Evolutionary conservation across 2,888 invertebrate genomes (phyloP), one percentile per base, ranked within the genome.

Genomic region (Erannis defoliaria): DNA sequence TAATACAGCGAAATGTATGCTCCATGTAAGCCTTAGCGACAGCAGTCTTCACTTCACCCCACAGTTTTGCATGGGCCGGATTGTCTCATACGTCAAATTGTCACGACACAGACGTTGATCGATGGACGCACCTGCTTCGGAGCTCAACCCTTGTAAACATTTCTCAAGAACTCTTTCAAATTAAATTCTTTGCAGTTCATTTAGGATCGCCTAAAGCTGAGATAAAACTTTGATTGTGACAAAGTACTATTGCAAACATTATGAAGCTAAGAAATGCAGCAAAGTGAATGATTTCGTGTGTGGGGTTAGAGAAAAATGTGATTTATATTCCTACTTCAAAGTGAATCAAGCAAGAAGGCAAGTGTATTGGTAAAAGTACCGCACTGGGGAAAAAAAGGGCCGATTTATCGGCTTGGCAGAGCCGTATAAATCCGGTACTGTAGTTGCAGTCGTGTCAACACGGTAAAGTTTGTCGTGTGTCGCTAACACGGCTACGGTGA

Each of bases 21-120:
- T 45, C 46, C 81, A 88, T 89, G 78, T 88, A 80, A 83, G 5
- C 83, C 67, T 6, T 1, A 21, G 59, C 4, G 53, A 64, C 72
- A 73, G 12, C 78, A 69, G 76, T 81, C 82, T 80, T 78, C 76
- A 74, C 78, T 75, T 80, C 77, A 49, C 71, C 72, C 74, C 67
- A 72, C 76, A 82, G 82, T 87, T 91, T 89, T 89, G 89, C 89
- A 90, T 89, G 80, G 75, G 72, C 77, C 74, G 80, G 86, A 87
- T 90, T 90, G 90, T 91, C 90, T 85, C 89, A 90, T 91, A 91
- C 89, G 92, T 93, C 93, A 92, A 87, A 86, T 89, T 89, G 91
- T 90, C 89, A 85, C 85, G 60, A 55, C 35, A 50, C 46, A 58
- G 89, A 92, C 91, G 76, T 87, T 90, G 92, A 93, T 90, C 71